Evolutionary conservation across 37 sponge, comb jelly and placozoan species (phyloP).

Genomic region (Amphimedon queenslandica): DNA sequence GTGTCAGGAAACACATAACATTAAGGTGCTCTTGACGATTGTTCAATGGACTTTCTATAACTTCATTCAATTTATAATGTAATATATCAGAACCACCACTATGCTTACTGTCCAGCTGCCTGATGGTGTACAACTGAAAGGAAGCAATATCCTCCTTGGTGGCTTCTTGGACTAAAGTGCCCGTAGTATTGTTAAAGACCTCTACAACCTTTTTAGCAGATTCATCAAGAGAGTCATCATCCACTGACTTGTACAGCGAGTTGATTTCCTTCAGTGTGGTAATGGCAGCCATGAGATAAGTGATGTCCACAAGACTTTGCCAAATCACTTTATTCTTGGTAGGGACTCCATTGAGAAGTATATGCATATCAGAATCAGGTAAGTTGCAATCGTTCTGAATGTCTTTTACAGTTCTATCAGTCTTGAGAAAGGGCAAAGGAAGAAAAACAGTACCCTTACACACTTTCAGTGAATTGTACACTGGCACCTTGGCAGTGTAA

Average conservation of each 20-base stretch:
- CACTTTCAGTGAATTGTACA: slow-evolving; percentile 19
- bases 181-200: slow-evolving; percentile 10
- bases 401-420: slow-evolving; percentile 31
- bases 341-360: no score
- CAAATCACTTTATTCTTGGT: no score
- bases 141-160: slow-evolving; percentile 20
- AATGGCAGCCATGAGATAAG: no score
- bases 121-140: slow-evolving; percentile 49
- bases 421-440: slow-evolving; percentile 42
- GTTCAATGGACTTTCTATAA: slow-evolving; percentile 32
- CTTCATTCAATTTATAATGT: slow-evolving; percentile 41
- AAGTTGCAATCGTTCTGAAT: not conserved
- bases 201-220: slow-evolving; percentile 43
- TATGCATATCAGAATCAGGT: slow-evolving; percentile 9
- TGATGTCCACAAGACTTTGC: no score
- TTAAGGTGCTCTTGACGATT: slow-evolving; percentile 16
- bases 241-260: slow-evolving; percentile 52
- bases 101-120: slow-evolving; percentile 17
- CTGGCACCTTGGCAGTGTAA: slow-evolving; percentile 48
- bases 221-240: slow-evolving; percentile 32
- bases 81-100: slow-evolving; percentile 37
- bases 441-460: slow-evolving; percentile 33
- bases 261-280: slow-evolving; percentile 28
- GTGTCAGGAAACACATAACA: slow-evolving; percentile 25
- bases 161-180: slow-evolving; percentile 42